phyloP scores from a whole-genome alignment of 2,797 vertebrate species.

The Xerus rutilus region DNA sequence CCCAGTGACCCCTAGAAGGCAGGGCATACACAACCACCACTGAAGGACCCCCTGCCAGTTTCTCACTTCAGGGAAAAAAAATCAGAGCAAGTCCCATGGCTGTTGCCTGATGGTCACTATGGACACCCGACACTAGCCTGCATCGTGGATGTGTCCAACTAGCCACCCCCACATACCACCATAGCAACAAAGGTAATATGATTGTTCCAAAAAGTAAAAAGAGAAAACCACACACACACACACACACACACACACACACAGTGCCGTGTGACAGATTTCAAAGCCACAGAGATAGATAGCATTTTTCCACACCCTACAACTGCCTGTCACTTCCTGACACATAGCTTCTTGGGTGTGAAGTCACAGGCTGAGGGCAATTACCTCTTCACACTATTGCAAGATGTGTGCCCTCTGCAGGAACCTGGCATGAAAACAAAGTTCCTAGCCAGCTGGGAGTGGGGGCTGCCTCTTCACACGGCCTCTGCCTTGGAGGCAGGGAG shows the following conservation, averaged over 20 bases:
- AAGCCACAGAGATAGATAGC: conserved; percentile 63
- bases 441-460: background rate
- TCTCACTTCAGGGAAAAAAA: conserved; percentile 1
- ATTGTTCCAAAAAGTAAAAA: conserved; percentile 72
- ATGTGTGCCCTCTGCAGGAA: background rate
- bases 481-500: background rate
- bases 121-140: conserved; percentile 58
- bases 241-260: background rate
- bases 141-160: conserved; percentile 72
- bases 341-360: background rate
- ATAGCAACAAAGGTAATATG: conserved; percentile 84
- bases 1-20: background rate
- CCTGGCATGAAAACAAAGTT: fast-evolving
- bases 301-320: conserved; percentile 31
- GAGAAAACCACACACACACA: background rate
- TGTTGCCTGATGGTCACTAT: conserved; percentile 72
- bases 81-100: background rate
- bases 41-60: background rate
- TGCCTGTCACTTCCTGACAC: conserved; percentile 48
- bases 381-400: background rate
- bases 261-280: background rate
- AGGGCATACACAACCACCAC: background rate
- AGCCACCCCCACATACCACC: conserved; percentile 74
- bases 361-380: background rate
- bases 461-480: background rate